Evolutionary conservation across 2,113 vertebrate species (phyloP).

Genomic region (Ictalurus furcatus): DNA sequence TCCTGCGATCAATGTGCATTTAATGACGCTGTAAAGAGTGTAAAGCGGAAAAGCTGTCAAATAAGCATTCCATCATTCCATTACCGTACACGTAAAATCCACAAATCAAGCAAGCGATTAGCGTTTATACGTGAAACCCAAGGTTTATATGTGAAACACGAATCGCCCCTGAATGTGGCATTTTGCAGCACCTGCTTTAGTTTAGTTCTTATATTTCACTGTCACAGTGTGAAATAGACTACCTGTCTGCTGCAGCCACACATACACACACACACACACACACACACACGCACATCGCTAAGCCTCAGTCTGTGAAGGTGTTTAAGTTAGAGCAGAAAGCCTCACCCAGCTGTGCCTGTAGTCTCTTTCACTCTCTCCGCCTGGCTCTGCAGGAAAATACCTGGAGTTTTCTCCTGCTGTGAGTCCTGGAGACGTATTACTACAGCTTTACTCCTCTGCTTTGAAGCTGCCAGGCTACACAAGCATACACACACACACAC

Average conservation of each 20-base stretch:
- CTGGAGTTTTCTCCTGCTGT: constrained; percentile 21
- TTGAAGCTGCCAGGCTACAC: constrained; percentile 23
- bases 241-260: background rate
- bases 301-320: constrained; percentile 14
- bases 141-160: background rate
- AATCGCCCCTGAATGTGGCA: background rate
- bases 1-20: constrained; percentile 27
- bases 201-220: constrained; percentile 26
- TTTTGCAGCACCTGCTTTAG: constrained; percentile 15
- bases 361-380: background rate
- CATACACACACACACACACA: background rate
- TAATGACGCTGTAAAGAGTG: constrained; percentile 31
- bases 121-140: constrained; percentile 1
- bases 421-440: constrained; percentile 22
- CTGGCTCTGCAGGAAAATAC: constrained; percentile 30
- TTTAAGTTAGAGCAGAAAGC: constrained; percentile 39
- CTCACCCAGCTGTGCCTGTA: constrained; percentile 25
- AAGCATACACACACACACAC: constrained; percentile 29
- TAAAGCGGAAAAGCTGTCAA: constrained; percentile 20
- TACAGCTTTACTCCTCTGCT: constrained; percentile 22
- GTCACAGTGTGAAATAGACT: background rate
- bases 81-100: background rate
- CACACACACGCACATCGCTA: background rate
- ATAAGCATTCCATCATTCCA: constrained; percentile 20
- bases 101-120: constrained; percentile 18